A percentile compares a stretch with the other conserved stretches of the same genome.
phyloP scores from a whole-genome alignment of 2,113 vertebrate species.

The Leucopsar rothschildi region DNA sequence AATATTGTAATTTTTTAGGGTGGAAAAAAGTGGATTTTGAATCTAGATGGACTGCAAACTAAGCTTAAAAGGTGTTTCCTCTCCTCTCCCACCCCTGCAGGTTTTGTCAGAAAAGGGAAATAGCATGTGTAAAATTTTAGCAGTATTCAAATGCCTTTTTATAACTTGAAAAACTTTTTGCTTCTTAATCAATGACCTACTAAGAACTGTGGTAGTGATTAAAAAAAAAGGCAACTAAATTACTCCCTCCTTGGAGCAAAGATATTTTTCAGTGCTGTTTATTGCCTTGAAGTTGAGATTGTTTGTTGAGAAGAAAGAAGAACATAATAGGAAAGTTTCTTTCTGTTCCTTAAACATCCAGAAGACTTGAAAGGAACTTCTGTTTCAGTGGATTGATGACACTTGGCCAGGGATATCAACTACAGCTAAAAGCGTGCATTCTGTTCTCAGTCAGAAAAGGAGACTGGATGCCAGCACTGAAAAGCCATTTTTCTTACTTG shows the following conservation, averaged over 20 bases:
- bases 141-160: background rate
- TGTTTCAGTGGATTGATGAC: background rate
- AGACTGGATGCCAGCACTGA: background rate
- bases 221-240: background rate
- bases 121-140: fast-evolving
- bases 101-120: background rate
- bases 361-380: background rate
- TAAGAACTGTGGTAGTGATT: background rate
- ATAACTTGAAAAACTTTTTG: background rate
- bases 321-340: background rate
- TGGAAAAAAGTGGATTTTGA: background rate
- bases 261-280: background rate
- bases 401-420: background rate
- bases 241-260: background rate
- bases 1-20: background rate
- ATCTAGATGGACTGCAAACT: background rate
- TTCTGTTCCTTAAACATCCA: background rate
- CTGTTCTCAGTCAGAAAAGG: background rate
- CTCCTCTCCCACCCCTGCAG: fast-evolving
- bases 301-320: background rate
- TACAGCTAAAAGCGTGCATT: background rate
- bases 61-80: background rate
- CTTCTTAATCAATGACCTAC: background rate
- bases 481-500: background rate
- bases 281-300: background rate